Conservation (phyloP, 2,113 vertebrate species). For the Tachysurus fulvidraco region DNA sequence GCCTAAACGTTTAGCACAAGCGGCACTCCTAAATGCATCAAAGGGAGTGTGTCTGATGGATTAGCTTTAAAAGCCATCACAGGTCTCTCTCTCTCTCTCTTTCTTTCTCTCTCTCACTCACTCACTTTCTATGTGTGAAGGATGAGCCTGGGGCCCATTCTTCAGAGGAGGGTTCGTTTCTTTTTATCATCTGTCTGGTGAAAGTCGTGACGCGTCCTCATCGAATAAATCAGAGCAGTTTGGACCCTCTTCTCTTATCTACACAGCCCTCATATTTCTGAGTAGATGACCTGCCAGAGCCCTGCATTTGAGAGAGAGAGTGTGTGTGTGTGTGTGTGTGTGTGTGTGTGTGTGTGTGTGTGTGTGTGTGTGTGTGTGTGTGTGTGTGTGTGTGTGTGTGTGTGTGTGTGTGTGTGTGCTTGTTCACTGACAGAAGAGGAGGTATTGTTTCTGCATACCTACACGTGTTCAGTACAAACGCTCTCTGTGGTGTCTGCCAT, state of each 20-base stretch:
- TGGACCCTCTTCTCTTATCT: slow-evolving; percentile 69
- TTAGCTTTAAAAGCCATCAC: slow-evolving; percentile 76
- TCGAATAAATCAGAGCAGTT: slow-evolving; percentile 72
- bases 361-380: slow-evolving; percentile 22
- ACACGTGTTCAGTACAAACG: slow-evolving; percentile 13
- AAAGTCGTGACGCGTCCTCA: slow-evolving; percentile 63
- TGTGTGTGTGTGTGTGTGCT: slow-evolving; percentile 23
- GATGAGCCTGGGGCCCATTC: slow-evolving; percentile 66
- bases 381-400: slow-evolving; percentile 35
- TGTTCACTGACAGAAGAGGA: slow-evolving; percentile 22
- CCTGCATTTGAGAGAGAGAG: slow-evolving; percentile 19
- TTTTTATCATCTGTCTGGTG: slow-evolving; percentile 78
- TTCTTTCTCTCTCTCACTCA: slow-evolving; percentile 12
- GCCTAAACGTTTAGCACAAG: slow-evolving; percentile 64
- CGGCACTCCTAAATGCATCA: slow-evolving; percentile 70
- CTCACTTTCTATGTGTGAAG: slow-evolving; percentile 57
- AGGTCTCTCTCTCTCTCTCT: slow-evolving; percentile 45
- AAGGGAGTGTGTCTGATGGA: slow-evolving; percentile 70
- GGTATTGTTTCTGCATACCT: slow-evolving; percentile 27
- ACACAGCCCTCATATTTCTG: slow-evolving; percentile 62
- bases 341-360: slow-evolving; percentile 39
- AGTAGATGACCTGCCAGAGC: slow-evolving; percentile 60
- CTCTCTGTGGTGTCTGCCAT: not conserved
- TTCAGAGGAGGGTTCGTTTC: slow-evolving; percentile 61
- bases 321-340: slow-evolving; percentile 19